Conservation (phyloP, 2,113 vertebrate species). For the Sigmodon hispidus region DNA sequence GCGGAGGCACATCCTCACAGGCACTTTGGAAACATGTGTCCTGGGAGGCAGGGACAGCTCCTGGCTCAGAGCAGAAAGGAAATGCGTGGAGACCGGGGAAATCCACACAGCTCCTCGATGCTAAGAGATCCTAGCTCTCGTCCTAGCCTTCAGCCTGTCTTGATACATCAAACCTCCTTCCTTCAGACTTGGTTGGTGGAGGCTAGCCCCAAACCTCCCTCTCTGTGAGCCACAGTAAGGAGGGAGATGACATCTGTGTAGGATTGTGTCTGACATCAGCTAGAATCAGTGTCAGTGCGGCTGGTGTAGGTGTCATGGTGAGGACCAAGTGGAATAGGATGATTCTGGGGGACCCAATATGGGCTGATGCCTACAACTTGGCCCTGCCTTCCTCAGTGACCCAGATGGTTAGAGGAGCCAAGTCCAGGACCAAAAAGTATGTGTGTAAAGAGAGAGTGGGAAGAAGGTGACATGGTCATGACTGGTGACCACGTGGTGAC, state of each 20-base stretch:
- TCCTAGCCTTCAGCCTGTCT: neutral
- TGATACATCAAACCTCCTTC: neutral
- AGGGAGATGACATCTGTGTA: neutral
- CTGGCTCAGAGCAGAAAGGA: slow-evolving; percentile 61
- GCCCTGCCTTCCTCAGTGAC: slow-evolving; percentile 40
- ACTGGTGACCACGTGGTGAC: neutral
- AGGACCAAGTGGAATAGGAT: neutral
- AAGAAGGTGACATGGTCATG: neutral
- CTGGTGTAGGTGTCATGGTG: neutral
- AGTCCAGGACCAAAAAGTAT: neutral
- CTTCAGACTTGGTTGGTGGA: neutral
- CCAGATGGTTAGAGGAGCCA: neutral
- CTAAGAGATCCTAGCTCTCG: neutral
- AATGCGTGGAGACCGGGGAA: neutral
- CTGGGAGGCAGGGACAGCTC: slow-evolving; percentile 74
- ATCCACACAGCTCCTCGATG: neutral
- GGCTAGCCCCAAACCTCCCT: neutral
- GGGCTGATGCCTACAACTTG: slow-evolving; percentile 69
- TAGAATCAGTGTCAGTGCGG: neutral
- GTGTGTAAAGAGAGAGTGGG: neutral
- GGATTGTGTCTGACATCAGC: neutral
- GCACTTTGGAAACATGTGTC: slow-evolving; percentile 82
- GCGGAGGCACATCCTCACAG: slow-evolving; percentile 73
- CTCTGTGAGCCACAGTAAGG: neutral
- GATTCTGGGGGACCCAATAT: slow-evolving; percentile 75